Evolutionary conservation across 2,797 vertebrate genomes (phyloP).

Genomic region (Arctocebus calabarensis): DNA sequence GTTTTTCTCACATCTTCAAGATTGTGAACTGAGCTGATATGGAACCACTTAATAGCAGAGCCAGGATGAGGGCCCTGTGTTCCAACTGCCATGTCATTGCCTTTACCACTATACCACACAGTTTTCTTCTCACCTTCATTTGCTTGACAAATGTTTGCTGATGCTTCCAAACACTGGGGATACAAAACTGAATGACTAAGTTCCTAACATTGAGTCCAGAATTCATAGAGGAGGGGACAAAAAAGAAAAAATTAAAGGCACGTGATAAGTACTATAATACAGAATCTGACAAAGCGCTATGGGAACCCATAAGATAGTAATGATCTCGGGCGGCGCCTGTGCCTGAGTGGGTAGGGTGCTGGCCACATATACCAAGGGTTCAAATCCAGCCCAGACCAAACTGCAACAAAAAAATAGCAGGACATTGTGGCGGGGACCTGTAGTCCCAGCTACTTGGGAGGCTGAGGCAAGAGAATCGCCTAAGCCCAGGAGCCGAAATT

Average conservation of each 20-base stretch:
- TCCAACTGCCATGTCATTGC: background rate
- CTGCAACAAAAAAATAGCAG: too few species aligned
- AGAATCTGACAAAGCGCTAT: background rate
- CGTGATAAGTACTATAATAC: background rate
- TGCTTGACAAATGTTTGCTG: conserved; percentile 24
- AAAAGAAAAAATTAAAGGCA: conserved; percentile 24
- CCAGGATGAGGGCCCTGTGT: background rate
- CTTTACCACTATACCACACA: background rate
- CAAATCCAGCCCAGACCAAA: too few species aligned
- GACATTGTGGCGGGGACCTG: too few species aligned
- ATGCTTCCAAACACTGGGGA: conserved; percentile 20
- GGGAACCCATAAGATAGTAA: background rate
- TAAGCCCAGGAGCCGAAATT: too few species aligned
- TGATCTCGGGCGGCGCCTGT: background rate
- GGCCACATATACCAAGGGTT: too few species aligned
- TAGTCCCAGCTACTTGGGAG: too few species aligned
- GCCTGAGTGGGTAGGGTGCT: too few species aligned
- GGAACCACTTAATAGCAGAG: conserved; percentile 35
- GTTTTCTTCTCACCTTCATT: conserved; percentile 24
- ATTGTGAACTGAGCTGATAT: background rate
- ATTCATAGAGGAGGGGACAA: background rate
- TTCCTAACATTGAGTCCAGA: conserved; percentile 33
- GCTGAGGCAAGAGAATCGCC: too few species aligned
- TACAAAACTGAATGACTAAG: conserved; percentile 41
- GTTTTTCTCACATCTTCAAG: too few species aligned